phyloP scores from a whole-genome alignment of 2,888 invertebrate genomes.

The Nephrotoma appendiculata region DNA sequence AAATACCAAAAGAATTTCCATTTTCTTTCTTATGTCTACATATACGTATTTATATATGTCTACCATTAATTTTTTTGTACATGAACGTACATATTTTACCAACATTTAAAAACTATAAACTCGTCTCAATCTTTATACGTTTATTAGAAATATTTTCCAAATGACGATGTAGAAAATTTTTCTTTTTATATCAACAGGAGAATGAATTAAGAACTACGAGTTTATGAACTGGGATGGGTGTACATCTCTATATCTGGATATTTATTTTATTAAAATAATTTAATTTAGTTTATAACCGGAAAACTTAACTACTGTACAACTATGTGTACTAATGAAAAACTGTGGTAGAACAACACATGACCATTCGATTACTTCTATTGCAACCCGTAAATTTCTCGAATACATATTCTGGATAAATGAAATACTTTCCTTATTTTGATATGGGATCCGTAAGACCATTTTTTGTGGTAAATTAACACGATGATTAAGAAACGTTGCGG shows the following conservation, averaged over 20 bases:
- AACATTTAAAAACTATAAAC: background rate
- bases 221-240: too few relatives aligned
- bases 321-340: background rate
- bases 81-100: background rate
- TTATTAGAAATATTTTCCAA: background rate
- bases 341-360: too few relatives aligned
- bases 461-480: background rate
- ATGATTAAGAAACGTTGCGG: background rate
- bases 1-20: background rate
- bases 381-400: too few relatives aligned
- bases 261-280: background rate
- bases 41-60: background rate
- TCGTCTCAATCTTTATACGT: background rate
- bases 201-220: background rate
- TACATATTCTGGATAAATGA: too few relatives aligned
- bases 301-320: background rate
- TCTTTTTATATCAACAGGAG: background rate
- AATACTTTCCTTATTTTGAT: too few relatives aligned
- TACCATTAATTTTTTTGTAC: background rate
- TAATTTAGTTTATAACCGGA: background rate
- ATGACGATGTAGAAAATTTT: background rate
- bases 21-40: background rate
- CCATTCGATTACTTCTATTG: too few relatives aligned
- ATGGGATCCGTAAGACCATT: background rate
- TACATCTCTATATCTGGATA: background rate